A percentile compares a stretch with the other conserved stretches of the same genome.
Evolutionary conservation across 2,113 vertebrate genomes (phyloP).

Genomic region (Planiliza haematocheilus): DNA sequence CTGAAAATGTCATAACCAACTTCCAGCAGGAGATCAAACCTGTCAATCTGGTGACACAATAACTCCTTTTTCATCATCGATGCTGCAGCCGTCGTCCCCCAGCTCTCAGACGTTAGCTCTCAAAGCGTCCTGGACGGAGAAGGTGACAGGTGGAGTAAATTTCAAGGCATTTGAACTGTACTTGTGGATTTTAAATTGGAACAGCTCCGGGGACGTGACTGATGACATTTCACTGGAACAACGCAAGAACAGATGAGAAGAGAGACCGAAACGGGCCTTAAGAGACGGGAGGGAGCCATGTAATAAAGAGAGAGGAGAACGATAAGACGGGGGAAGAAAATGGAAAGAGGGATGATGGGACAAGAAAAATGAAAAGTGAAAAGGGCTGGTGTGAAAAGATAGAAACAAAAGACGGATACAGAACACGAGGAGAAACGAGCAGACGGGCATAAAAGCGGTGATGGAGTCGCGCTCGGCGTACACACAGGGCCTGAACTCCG

Average conservation of each 20-base stretch:
- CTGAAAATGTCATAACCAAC: no score
- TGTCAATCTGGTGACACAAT: no score
- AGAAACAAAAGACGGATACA: neutral
- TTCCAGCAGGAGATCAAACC: no score
- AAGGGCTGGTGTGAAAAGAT: neutral
- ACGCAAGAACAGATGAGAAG: conserved; percentile 15
- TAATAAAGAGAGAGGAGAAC: neutral
- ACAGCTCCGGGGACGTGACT: conserved; percentile 1
- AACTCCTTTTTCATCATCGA: no score
- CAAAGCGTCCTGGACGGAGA: neutral
- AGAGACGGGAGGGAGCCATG: conserved; percentile 7
- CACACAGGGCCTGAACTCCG: conserved; percentile 38
- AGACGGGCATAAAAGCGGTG: conserved; percentile 27
- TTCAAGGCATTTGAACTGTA: conserved; percentile 2
- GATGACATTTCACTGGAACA: conserved; percentile 39
- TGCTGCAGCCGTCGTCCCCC: no score
- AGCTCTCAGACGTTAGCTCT: no score
- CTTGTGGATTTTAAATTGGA: conserved; percentile 1
- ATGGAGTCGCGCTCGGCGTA: conserved; percentile 25
- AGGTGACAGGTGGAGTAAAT: neutral
- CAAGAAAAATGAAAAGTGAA: neutral
- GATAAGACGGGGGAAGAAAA: neutral
- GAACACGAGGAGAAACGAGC: neutral
- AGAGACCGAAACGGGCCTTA: conserved; percentile 6
- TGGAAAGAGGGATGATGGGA: neutral